phyloP scores from a whole-genome alignment of 1,140 invertebrate species.

The Drosophila pandora region DNA sequence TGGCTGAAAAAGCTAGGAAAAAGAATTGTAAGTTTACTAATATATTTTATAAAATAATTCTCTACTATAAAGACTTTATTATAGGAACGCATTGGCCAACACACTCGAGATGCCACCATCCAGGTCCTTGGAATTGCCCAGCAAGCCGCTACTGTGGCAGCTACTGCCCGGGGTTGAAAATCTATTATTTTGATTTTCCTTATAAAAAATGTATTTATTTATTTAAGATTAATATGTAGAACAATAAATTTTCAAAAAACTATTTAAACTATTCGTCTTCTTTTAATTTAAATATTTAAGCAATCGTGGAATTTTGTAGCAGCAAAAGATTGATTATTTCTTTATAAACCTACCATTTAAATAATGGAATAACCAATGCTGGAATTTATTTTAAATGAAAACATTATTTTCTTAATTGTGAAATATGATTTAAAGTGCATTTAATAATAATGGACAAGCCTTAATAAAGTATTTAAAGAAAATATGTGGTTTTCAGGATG shows the following conservation, averaged over 20 bases:
- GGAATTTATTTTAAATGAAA: too few species aligned
- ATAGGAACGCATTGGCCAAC: conserved; percentile 75
- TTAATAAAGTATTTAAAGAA: too few species aligned
- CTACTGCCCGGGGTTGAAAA: conserved; percentile 57
- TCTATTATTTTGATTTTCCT: conserved; percentile 8
- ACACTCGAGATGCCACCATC: conserved; percentile 76
- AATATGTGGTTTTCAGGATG: too few species aligned
- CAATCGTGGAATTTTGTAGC: too few species aligned
- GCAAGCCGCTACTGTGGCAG: conserved; percentile 75
- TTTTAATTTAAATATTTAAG: too few species aligned
- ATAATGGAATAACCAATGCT: too few species aligned
- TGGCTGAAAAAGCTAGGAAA: conserved; percentile 76
- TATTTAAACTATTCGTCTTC: not conserved
- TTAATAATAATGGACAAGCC: too few species aligned
- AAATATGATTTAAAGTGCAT: too few species aligned
- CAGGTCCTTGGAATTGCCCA: conserved; percentile 71
- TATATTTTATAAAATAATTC: not conserved
- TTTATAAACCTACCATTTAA: too few species aligned
- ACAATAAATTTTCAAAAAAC: not conserved
- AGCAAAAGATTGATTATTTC: too few species aligned
- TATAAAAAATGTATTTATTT: not conserved
- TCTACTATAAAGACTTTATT: not conserved
- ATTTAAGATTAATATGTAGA: conserved; percentile 1
- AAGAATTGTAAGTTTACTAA: conserved; percentile 58
- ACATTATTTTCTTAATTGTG: too few species aligned